These are phyloP conservation scores for Eira barbara DNA, from an alignment of 2,113 vertebrate species.

Conservation along the genomic window DNA sequence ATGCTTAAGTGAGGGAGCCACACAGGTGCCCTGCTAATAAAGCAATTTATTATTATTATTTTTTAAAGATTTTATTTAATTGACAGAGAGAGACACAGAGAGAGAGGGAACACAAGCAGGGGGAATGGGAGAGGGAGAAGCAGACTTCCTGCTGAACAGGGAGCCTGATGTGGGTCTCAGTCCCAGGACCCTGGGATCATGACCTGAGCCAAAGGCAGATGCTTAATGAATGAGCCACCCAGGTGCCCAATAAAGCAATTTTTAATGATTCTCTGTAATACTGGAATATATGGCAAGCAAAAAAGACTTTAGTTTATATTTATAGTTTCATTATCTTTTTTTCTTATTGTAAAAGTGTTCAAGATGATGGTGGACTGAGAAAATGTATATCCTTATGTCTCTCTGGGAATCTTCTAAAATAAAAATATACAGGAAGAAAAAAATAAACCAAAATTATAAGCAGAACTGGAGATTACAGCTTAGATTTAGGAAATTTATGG, in stretches of 20 bases:
- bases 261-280: slow-evolving; percentile 11
- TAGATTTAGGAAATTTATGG: not conserved
- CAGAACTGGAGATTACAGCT: not conserved
- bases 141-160: no score
- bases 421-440: not conserved
- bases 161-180: no score
- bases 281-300: not conserved
- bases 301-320: not conserved
- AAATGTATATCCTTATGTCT: not conserved
- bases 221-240: not conserved
- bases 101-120: no score
- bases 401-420: not conserved
- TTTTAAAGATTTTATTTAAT: no score
- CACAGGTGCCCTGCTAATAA: not conserved
- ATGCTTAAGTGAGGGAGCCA: not conserved
- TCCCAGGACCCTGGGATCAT: no score
- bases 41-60: not conserved
- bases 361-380: not conserved
- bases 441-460: not conserved
- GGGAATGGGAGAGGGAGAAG: no score
- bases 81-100: no score
- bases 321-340: slow-evolving; percentile 28
- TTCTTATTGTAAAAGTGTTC: not conserved
- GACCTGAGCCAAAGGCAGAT: no score
- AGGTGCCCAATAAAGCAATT: not conserved